A percentile compares a stretch with the other conserved stretches of the same genome.
phyloP scores from a whole-genome alignment of 2,113 vertebrate species.

The Ailuropoda melanoleuca region DNA sequence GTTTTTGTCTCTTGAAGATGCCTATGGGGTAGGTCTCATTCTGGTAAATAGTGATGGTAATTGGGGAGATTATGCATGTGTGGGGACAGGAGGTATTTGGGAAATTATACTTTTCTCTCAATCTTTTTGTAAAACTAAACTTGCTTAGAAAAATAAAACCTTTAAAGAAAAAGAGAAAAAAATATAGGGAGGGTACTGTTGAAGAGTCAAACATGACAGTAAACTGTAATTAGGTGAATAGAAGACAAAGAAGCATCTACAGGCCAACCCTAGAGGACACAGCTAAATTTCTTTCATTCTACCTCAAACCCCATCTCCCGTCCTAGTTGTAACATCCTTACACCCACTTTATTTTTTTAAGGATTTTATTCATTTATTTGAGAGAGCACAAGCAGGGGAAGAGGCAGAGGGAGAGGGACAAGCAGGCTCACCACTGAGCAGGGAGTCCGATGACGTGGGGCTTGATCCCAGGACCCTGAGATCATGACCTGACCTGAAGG shows the following conservation, averaged over 20 bases:
- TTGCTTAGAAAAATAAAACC: neutral
- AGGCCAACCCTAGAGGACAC: neutral
- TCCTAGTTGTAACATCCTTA: neutral
- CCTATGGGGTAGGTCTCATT: neutral
- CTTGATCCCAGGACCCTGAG: neutral
- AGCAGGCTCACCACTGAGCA: neutral
- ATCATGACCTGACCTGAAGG: neutral
- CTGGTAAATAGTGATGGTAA: neutral
- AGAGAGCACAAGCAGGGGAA: neutral
- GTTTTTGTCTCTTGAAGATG: slow-evolving; percentile 20
- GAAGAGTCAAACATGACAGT: slow-evolving; percentile 19
- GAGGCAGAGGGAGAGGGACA: neutral
- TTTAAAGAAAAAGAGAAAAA: neutral
- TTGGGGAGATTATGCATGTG: neutral
- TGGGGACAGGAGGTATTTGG: neutral
- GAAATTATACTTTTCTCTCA: neutral
- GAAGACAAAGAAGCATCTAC: neutral
- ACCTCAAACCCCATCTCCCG: neutral
- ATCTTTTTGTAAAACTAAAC: neutral
- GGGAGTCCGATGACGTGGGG: neutral
- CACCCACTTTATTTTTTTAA: neutral
- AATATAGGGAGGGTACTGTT: neutral
- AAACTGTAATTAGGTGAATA: neutral
- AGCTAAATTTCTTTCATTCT: slow-evolving; percentile 34
- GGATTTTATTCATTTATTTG: neutral